These are phyloP conservation scores for Eristalis pertinax DNA, from an alignment of 2,888 invertebrate species.

Conservation along the genomic window DNA sequence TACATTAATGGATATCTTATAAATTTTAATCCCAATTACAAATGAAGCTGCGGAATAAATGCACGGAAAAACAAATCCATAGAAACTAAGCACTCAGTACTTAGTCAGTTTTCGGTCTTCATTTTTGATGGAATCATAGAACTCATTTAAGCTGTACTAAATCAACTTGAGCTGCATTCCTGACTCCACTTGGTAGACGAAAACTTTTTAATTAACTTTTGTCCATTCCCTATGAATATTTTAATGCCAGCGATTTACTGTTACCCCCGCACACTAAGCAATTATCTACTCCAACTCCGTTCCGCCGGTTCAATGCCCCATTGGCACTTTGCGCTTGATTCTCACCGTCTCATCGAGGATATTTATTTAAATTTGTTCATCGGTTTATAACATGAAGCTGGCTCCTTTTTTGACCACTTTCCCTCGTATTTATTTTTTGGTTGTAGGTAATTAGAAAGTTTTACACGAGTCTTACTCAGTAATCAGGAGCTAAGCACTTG, in stretches of 20 bases:
- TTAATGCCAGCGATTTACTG: slow-evolving; percentile 10
- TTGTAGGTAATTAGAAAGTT: slow-evolving; percentile 27
- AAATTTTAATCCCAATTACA: slow-evolving; percentile 39
- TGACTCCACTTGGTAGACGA: slow-evolving; percentile 20
- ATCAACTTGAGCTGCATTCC: slow-evolving; percentile 18
- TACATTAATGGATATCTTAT: slow-evolving; percentile 38
- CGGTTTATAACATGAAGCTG: not conserved
- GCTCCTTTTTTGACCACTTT: not conserved
- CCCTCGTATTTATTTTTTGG: slow-evolving; percentile 8
- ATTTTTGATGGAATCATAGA: not conserved
- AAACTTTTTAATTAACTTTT: slow-evolving; percentile 57
- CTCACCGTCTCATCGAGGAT: not conserved
- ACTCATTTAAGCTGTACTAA: not conserved
- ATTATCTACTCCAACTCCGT: slow-evolving; percentile 11
- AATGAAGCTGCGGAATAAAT: not conserved
- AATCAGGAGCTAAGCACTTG: slow-evolving; percentile 23
- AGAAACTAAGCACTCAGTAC: slow-evolving; percentile 1
- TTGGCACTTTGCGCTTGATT: not conserved
- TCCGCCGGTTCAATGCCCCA: slow-evolving; percentile 9
- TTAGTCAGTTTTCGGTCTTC: not conserved
- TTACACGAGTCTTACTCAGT: slow-evolving; percentile 16
- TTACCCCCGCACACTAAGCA: slow-evolving; percentile 13
- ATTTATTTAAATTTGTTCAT: slow-evolving; percentile 42
- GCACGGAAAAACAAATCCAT: not conserved
- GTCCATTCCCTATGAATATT: slow-evolving; percentile 51